Evolutionary conservation across 64 coral and sea anemone genomes (phyloP).

Genomic region (Astreopora myriophthalma): DNA sequence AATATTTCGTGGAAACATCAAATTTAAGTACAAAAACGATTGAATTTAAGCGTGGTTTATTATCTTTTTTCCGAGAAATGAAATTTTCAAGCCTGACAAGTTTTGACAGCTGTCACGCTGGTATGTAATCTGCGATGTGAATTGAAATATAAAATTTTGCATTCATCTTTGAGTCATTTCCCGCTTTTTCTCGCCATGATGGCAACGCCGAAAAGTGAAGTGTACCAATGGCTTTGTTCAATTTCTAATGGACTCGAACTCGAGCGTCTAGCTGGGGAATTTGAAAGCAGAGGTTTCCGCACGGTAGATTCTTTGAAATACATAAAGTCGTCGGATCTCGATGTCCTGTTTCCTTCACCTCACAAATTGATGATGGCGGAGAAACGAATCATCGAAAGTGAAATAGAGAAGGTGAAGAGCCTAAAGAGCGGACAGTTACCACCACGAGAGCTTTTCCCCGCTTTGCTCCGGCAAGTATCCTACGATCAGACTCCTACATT

Average conservation of each 20-base stretch:
- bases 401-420: neutral
- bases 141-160: no score
- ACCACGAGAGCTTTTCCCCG: constrained; percentile 25
- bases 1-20: no score
- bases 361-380: constrained; percentile 30
- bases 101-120: no score
- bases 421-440: neutral
- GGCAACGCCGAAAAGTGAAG: neutral
- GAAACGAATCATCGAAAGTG: constrained; percentile 37
- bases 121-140: neutral
- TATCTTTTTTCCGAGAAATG: no score
- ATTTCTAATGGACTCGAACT: constrained; percentile 30
- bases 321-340: constrained; percentile 22
- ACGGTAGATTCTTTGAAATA: constrained; percentile 35
- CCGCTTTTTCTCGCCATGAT: neutral
- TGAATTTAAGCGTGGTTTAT: no score
- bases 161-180: neutral
- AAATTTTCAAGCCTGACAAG: no score
- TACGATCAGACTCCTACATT: neutral
- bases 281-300: constrained; percentile 40
- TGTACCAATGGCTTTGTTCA: neutral
- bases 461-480: neutral
- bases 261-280: constrained; percentile 11
- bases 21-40: no score
- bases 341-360: constrained; percentile 41